Conservation (phyloP, 1,140 invertebrate genomes). For the Drosophila simulans region DNA sequence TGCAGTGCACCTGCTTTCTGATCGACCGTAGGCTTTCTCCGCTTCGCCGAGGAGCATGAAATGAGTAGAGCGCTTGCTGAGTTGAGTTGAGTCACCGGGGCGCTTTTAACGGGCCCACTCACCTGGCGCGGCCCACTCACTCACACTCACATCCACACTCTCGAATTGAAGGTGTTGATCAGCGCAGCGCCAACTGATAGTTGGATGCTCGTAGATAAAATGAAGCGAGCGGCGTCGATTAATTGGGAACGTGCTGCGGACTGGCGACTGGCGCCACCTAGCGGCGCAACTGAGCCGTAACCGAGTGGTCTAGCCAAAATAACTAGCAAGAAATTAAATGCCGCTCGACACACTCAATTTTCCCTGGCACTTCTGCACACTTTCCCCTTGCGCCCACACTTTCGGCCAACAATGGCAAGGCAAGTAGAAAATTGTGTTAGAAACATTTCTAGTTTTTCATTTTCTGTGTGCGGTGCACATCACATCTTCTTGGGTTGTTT, state of each 20-base stretch:
- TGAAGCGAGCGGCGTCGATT: conserved; percentile 27
- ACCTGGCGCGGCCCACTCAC: conserved; percentile 38
- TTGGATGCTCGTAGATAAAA: conserved; percentile 15
- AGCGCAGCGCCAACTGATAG: conserved; percentile 17
- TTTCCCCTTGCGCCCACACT: neutral
- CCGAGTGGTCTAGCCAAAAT: conserved; percentile 61
- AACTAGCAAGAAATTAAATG: conserved; percentile 35
- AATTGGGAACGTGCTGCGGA: conserved; percentile 45
- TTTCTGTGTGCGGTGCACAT: conserved; percentile 4
- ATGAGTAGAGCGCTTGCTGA: conserved; percentile 5
- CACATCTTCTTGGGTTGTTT: conserved; percentile 33
- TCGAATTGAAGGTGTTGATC: conserved; percentile 44
- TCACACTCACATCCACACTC: conserved; percentile 8
- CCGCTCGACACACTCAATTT: conserved; percentile 28
- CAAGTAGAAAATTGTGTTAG: conserved; percentile 43
- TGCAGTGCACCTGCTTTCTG: conserved; percentile 1
- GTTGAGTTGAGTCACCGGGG: conserved; percentile 61
- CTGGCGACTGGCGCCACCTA: conserved; percentile 53
- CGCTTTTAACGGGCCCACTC: conserved; percentile 59
- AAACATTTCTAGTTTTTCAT: conserved; percentile 26
- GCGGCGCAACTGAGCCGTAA: conserved; percentile 51
- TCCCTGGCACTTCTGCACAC: neutral
- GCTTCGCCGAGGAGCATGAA: conserved; percentile 7
- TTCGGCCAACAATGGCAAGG: conserved; percentile 7
- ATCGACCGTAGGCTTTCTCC: conserved; percentile 16